Evolutionary conservation across 2,113 vertebrate genomes (phyloP).

Genomic region (Neolamprologus cancellatus): DNA sequence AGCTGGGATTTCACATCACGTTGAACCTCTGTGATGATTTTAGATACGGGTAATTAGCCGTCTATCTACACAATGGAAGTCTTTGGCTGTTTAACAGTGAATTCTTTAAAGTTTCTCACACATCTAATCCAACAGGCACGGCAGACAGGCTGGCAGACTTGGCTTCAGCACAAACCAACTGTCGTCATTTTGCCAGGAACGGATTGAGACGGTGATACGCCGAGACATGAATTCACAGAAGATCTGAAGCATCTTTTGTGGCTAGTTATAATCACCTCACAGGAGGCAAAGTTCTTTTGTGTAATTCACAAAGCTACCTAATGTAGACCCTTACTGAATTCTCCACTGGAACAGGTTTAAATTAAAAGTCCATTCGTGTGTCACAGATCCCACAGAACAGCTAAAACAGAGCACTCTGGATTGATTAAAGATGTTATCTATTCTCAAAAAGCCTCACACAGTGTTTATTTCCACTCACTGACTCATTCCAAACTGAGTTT

Average conservation of each 20-base stretch:
- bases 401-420: not conserved
- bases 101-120: not conserved
- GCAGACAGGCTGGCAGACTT: not conserved
- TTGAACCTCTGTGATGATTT: not conserved
- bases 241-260: not conserved
- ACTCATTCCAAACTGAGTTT: constrained; percentile 8
- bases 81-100: not conserved
- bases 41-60: not conserved
- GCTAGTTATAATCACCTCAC: not conserved
- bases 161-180: constrained; percentile 3
- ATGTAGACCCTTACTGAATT: not conserved
- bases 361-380: not conserved
- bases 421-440: not conserved
- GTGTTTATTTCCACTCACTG: constrained; percentile 20
- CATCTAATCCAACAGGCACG: not conserved
- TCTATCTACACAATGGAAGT: not conserved
- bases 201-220: constrained; percentile 24
- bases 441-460: not conserved
- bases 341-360: not conserved
- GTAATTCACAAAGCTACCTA: not conserved
- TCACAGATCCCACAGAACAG: not conserved
- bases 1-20: not conserved
- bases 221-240: constrained; percentile 40
- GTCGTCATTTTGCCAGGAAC: constrained; percentile 4
- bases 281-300: not conserved